Base-by-base conservation (phyloP, 1,140 invertebrate species). In the Triops cancriformis region DNA sequence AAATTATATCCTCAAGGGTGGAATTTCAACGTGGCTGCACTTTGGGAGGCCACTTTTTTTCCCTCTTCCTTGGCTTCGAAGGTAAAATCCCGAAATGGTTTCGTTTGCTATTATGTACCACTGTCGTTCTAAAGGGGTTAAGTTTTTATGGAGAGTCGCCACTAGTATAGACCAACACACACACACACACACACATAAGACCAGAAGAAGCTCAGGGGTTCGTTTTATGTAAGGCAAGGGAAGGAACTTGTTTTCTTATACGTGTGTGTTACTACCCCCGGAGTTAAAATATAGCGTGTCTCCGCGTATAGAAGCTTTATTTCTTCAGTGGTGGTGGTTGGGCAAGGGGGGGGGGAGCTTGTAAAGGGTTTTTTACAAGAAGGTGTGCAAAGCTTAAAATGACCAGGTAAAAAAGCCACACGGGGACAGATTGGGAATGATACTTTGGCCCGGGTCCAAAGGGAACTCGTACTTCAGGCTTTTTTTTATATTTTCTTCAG, bases 331-430 rank as follows among this genome's bases (percentile, higher is more conserved):
- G 9, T 14, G 14, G 45, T 14, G 7, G 51, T 18, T 12, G 7
- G 45, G 12, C 14, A 1, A 12, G 45, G n/a, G 51, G 18, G 51
- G 14, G 23, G 51, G 18, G 5, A 5, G 51, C 31, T 37, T 37
- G 31, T 37, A 37, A 37, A 7, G 7, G 31, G 31, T 37, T 37
- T 37, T 37, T 37, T n/a, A n/a, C n/a, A n/a, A 37, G 10, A 64
- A 64, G 51, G 51, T 64, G 51, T 64, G n/a, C 51, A 64, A 64
- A 64, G 51, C 18, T n/a, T 64, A 64, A 64, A 64, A 18, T 64
- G 14, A 14, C 51, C 14, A 64, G 51, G 51, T 64, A 64, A 64
- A 64, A 64, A 23, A 37, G 31, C 31, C 31, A 18, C 51, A 64
- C 14, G 51, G 10, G 51, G 51, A 64, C 10, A 64, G 51, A 23